Evolutionary conservation across 2,888 invertebrate genomes (phyloP), one percentile per base, ranked within the genome.

Genomic region (Drosophila demipolita): DNA sequence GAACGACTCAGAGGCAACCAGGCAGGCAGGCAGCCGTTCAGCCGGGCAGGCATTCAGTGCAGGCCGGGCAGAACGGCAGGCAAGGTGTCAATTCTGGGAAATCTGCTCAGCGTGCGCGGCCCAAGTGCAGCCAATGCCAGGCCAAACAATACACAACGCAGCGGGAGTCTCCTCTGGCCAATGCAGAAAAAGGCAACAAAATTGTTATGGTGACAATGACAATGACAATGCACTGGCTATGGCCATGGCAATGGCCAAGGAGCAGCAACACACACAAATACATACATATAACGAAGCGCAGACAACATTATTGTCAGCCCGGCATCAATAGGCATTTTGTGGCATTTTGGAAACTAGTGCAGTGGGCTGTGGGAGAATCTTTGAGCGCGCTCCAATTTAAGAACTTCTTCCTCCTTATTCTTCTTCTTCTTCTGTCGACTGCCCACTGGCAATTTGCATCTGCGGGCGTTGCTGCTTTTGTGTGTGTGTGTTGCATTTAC

Each of bases 31-130:
- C 54, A 40, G 6, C 1, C 32, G 20, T 20, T 26, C 55, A 26
- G 61, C 1, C 32, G 20, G 32, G 38, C 55, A 26, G 61, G 32
- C 35, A 50, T 45, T 38, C 23, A 23, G 15, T 33, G 50, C 29
- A 33, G 33, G 11, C 32, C 20, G n/a, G 33, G 23, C 26, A 33
- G 33, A 17, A 17, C 20, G n/a, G 33, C 50, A 15, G 78, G 82
- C 89, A 89, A 87, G 87, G 87, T 87, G 87, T 87, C 87, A 82
- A 72, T 87, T 87, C 87, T 83, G 84, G 80, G 87, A 87, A 87
- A 83, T 84, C 76, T 78, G 82, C 83, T 65, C 83, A 83, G 82
- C 77, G 78, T 77, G 78, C 84, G 53, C 75, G 53, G 58, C 20
- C 61, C 61, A 62, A 62, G 33, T 48, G 32, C 59, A 23, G 50